Evolutionary conservation across 2,797 vertebrate species (phyloP).

Genomic region (Lacerta agilis): DNA sequence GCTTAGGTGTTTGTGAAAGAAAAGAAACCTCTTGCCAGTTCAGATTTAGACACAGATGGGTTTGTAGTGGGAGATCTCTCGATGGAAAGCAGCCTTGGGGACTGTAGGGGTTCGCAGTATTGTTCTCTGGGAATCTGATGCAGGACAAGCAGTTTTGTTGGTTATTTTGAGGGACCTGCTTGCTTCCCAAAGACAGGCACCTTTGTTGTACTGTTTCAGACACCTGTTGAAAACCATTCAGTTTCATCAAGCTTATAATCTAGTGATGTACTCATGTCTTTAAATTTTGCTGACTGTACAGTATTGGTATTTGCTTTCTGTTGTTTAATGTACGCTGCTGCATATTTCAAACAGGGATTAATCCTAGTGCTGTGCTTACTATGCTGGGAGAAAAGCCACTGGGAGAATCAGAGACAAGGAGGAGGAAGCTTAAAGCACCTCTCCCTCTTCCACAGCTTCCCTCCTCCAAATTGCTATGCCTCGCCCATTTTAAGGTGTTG

Average conservation of each 20-base stretch:
- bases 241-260: too few species aligned
- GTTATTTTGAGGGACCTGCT: background rate
- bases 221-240: too few species aligned
- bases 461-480: background rate
- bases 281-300: too few species aligned
- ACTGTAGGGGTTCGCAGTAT: background rate
- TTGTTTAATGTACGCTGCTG: too few species aligned
- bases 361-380: background rate
- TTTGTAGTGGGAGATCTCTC: background rate
- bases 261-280: too few species aligned
- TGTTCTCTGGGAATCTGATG: background rate
- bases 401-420: background rate
- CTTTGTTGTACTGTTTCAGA: too few species aligned
- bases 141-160: background rate
- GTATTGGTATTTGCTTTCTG: too few species aligned
- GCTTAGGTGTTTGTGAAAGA: background rate
- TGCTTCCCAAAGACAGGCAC: background rate
- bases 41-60: background rate
- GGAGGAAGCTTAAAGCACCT: background rate
- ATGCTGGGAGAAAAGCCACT: background rate
- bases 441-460: background rate
- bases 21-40: background rate
- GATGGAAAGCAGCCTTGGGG: background rate
- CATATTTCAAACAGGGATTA: background rate
- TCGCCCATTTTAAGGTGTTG: background rate